Evolutionary conservation across 2,888 invertebrate genomes (phyloP).

Genomic region (Acanthoscelides obtectus): DNA sequence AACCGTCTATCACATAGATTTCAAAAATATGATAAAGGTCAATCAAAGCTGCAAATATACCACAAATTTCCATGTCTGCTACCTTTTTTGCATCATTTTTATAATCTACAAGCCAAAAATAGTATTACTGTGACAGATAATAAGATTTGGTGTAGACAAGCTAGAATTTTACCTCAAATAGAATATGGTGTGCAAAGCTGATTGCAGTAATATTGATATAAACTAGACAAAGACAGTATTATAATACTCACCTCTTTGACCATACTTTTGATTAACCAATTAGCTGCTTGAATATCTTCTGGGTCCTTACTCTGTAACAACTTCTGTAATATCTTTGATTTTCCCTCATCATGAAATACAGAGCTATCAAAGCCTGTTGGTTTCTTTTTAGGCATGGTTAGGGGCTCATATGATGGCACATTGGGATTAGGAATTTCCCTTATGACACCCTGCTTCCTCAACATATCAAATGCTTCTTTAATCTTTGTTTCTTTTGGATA

Average conservation of each 20-base stretch:
- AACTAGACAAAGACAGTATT: slow-evolving; percentile 2
- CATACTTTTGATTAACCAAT: slow-evolving; percentile 92
- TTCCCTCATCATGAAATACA: slow-evolving; percentile 77
- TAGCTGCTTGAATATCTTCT: slow-evolving; percentile 92
- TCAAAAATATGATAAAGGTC: too few relatives aligned
- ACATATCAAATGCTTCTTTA: slow-evolving; percentile 89
- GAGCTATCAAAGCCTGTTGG: slow-evolving; percentile 42
- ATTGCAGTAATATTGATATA: too few relatives aligned
- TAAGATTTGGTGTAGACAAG: too few relatives aligned
- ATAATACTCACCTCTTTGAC: slow-evolving; percentile 70
- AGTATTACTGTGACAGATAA: too few relatives aligned
- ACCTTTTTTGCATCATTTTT: too few relatives aligned
- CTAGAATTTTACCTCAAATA: too few relatives aligned
- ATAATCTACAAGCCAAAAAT: too few relatives aligned
- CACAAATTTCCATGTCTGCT: too few relatives aligned
- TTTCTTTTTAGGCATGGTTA: slow-evolving; percentile 35
- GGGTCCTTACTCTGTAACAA: slow-evolving; percentile 90
- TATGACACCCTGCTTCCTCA: slow-evolving; percentile 87
- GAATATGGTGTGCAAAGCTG: too few relatives aligned
- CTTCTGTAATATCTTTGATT: slow-evolving; percentile 77
- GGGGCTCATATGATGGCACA: slow-evolving; percentile 32
- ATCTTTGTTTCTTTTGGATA: slow-evolving; percentile 82
- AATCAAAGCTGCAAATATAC: too few relatives aligned
- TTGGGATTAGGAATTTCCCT: slow-evolving; percentile 52
- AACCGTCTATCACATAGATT: too few relatives aligned